Base-by-base conservation (phyloP, 2,888 invertebrate species). In the Petrolisthes manimaculis region DNA sequence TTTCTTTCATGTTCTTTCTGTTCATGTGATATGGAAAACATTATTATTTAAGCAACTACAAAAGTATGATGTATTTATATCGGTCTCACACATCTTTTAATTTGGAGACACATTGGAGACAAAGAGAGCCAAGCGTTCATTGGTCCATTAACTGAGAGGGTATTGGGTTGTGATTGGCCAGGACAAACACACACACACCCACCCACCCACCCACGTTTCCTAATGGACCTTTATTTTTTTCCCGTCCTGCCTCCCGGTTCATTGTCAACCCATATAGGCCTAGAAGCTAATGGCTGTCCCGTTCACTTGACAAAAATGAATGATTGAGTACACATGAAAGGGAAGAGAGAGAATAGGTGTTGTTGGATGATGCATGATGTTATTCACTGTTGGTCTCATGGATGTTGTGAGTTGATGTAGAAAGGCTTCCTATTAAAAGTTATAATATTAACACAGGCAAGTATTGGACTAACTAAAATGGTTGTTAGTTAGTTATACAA, bases 161-260 rank as follows among this genome's bases (percentile, higher is more conserved):
- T 61, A 8, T 75, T 53, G 82, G 81, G 3, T n/a, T 61, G 79
- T 79, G 87, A 87, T 87, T 87, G 87, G 87, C 74, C 56, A 54
- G 79, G 56, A 56, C 61, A 56, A 51, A 24, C 80, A 12, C 61
- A n/a, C 74, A 83, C 83, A 80, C 87, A 56, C 61, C 71, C 54
- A 24, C 80, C 18, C 61, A n/a, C 74, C 87, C 83, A 80, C 87
- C 87, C 87, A 87, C 87, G 87, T 83, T 79, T 87, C 78, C 87
- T 79, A 87, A 83, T 83, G 83, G 79, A 56, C 71, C 21, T 61
- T 24, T 77, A 77, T 82, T 80, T 21, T 21, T 37, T 37, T 79
- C 24, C 37, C n/a, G n/a, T 67, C n/a, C 78, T 12, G 53, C 53
- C 78, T 78, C 53, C n/a, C 74, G 74, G 81, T 82, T 61, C 67